phyloP scores from a whole-genome alignment of 2,113 vertebrate genomes.

The Bagarius yarrelli region DNA sequence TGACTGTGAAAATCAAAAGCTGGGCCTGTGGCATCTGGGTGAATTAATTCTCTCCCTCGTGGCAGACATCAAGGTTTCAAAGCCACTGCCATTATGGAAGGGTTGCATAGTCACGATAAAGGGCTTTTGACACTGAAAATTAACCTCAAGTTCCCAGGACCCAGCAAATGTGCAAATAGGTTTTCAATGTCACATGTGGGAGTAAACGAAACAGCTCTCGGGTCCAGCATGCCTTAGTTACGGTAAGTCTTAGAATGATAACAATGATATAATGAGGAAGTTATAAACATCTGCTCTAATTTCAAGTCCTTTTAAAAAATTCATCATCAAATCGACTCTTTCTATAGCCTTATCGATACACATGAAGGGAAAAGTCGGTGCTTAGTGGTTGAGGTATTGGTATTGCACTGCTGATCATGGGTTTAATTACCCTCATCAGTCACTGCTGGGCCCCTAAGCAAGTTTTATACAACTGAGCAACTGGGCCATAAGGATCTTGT shows the following conservation, averaged over 20 bases:
- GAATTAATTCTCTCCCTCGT: conserved; percentile 51
- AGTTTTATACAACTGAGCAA: no score
- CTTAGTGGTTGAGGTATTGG: no score
- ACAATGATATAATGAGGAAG: conserved; percentile 30
- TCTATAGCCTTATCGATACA: no score
- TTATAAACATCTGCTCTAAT: conserved; percentile 32
- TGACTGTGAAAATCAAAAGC: conserved; percentile 54
- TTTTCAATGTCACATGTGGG: conserved; percentile 49
- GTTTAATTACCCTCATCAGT: no score
- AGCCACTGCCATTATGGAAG: conserved; percentile 45
- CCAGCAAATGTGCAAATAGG: conserved; percentile 40
- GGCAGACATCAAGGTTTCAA: conserved; percentile 46
- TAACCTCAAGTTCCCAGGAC: conserved; percentile 39
- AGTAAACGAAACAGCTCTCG: conserved; percentile 30
- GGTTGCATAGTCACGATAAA: conserved; percentile 46
- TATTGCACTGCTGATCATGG: no score
- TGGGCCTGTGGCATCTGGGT: conserved; percentile 51
- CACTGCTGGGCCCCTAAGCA: no score
- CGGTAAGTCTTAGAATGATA: conserved; percentile 39
- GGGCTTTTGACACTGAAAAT: conserved; percentile 47
- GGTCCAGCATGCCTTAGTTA: conserved; percentile 43
- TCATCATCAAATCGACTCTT: neutral
- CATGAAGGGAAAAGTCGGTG: no score
- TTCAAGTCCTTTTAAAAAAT: neutral
- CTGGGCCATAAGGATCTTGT: no score